Evolutionary conservation across 2,113 vertebrate species (phyloP).

Genomic region (Engraulis encrasicolus): DNA sequence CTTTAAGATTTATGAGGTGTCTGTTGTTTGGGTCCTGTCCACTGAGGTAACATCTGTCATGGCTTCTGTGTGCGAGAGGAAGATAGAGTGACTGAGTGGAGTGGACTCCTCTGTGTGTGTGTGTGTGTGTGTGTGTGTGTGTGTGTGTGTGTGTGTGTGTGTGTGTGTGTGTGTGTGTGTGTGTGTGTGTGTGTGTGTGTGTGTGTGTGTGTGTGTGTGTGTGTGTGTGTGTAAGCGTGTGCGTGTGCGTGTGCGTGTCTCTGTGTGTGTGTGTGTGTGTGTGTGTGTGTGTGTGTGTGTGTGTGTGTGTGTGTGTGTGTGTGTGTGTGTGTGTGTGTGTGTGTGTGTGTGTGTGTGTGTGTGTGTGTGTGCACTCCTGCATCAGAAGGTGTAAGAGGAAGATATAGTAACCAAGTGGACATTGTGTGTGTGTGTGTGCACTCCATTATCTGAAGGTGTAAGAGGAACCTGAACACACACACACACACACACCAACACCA

Average conservation of each 20-base stretch:
- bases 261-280: slow-evolving; percentile 38
- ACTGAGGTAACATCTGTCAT: slow-evolving; percentile 14
- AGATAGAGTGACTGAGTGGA: not conserved
- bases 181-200: slow-evolving; percentile 45
- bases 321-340: slow-evolving; percentile 2
- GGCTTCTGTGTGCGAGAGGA: slow-evolving; percentile 12
- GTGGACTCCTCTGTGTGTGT: too few species aligned
- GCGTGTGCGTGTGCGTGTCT: not conserved
- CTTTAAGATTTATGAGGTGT: not conserved
- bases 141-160: slow-evolving; percentile 39
- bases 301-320: slow-evolving; percentile 7
- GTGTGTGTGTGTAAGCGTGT: not conserved
- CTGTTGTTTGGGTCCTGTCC: slow-evolving; percentile 6
- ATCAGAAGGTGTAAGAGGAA: too few species aligned
- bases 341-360: not conserved
- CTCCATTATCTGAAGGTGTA: too few species aligned
- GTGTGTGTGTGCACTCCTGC: not conserved
- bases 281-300: slow-evolving; percentile 8
- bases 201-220: not conserved
- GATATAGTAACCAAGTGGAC: not conserved
- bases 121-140: slow-evolving; percentile 52
- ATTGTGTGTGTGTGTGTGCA: not conserved
- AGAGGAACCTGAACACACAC: too few species aligned
- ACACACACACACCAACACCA: too few species aligned
- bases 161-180: slow-evolving; percentile 38